Conservation (phyloP, 2,113 vertebrate species). For the Isichthys henryi region DNA sequence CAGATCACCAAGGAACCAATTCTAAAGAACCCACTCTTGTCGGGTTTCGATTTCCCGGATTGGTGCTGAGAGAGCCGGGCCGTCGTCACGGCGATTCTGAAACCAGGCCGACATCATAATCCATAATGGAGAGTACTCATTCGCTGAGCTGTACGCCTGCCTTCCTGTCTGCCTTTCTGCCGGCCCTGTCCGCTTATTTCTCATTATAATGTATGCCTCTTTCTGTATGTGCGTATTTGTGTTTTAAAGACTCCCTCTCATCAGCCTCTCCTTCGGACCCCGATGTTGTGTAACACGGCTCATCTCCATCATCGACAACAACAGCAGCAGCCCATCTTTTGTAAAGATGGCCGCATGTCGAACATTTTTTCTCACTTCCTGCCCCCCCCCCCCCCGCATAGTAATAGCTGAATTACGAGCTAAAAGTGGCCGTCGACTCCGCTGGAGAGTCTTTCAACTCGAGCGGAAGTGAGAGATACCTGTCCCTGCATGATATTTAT, state of each 20-base stretch:
- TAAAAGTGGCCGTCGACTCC: background rate
- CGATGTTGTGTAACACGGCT: background rate
- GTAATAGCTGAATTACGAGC: background rate
- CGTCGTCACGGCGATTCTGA: background rate
- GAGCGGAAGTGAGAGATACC: background rate
- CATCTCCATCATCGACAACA: background rate
- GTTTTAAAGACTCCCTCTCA: background rate
- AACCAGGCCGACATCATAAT: background rate
- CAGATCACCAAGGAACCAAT: background rate
- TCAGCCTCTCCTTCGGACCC: background rate
- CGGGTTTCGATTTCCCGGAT: background rate
- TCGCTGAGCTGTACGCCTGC: too few relatives aligned
- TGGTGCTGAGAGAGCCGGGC: background rate
- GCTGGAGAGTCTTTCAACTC: background rate
- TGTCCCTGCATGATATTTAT: background rate
- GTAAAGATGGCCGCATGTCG: background rate
- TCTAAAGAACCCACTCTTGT: background rate
- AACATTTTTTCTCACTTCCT: background rate
- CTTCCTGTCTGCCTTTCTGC: background rate
- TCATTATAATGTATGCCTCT: background rate
- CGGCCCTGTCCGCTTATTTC: background rate
- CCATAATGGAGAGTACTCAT: background rate
- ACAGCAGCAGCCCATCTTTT: background rate
- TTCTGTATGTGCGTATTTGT: background rate
- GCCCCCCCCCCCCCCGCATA: background rate